Base-by-base conservation (phyloP, 2,888 invertebrate genomes). In the Galeopsomyia nigrocyanea region DNA sequence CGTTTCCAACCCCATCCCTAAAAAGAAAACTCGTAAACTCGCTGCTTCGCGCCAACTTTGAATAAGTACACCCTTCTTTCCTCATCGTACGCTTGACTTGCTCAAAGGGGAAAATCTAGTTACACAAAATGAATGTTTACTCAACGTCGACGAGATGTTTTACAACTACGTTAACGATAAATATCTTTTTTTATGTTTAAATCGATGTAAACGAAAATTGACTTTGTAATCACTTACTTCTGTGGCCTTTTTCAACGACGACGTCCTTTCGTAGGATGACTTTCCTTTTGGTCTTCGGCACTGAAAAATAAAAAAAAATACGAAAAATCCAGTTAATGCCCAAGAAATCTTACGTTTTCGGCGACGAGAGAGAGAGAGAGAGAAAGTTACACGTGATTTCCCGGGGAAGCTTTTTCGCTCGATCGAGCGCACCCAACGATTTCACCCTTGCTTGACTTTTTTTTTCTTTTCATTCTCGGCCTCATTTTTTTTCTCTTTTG, bases 221-320 rank as follows among this genome's bases (percentile, higher is more conserved):
- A 39, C 13, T 13, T 39, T 3, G 5, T 7, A 7, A 26, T 88
- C 82, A 91, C 93, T 92, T 88, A 95, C 95, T 94, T 89, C 95
- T 90, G 85, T 94, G 95, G 47, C 94, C 94, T 85, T 94, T 95
- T 85, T 95, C 95, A 67, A 81, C 78, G 55, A 92, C 90, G 47
- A 94, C 92, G 87, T 95, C 95, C 75, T 93, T 90, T 68, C 94
- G 89, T 67, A 95, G 87, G 14, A 92, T 88, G 66, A 95, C 93
- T 78, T 94, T 90, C 73, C 93, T 89, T 78, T 94, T 94, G 39
- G 94, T 89, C 78, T 90, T 80, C 39, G 83, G 79, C 49, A 78
- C 85, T 85, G 80, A 19, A 80, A 81, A 60, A 26, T 66, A 67
- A 53, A 13, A 47, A 14, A 21, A 6, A 19, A 17, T 46, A 51